Percentiles rank a stretch among this genome's conserved stretches.
These are phyloP conservation scores for Ictalurus punctatus DNA, from an alignment of 2,113 vertebrate genomes.

Conservation along the genomic window DNA sequence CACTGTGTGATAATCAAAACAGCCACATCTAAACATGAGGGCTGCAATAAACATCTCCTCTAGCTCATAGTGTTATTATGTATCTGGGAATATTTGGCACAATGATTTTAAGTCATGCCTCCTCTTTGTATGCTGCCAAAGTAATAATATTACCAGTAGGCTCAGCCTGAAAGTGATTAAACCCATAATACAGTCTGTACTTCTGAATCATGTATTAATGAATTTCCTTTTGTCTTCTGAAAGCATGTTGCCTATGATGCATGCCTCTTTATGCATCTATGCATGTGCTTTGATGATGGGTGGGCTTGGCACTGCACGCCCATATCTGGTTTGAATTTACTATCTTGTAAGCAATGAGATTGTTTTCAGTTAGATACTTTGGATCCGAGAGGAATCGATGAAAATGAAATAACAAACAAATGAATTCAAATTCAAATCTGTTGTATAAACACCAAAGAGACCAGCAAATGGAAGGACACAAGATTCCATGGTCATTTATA, in stretches of 20 bases:
- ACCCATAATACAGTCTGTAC: background rate
- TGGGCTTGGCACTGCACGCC: constrained; percentile 52
- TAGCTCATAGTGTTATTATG: background rate
- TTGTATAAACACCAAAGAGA: constrained; percentile 55
- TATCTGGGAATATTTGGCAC: background rate
- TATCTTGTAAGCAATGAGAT: constrained; percentile 62
- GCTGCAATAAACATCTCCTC: background rate
- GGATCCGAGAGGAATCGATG: constrained; percentile 45
- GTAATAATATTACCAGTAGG: background rate
- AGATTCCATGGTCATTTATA: background rate
- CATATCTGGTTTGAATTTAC: constrained; percentile 66
- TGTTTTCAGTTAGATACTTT: constrained; percentile 57
- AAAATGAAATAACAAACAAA: constrained; percentile 63
- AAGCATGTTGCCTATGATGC: background rate
- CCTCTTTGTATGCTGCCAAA: background rate
- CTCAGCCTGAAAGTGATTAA: background rate
- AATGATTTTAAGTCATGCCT: background rate
- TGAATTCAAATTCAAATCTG: constrained; percentile 57
- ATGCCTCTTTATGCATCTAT: background rate
- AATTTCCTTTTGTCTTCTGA: background rate
- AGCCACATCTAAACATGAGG: background rate
- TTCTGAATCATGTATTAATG: background rate
- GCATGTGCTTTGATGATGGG: constrained; percentile 44
- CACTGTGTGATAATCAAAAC: constrained; percentile 3
- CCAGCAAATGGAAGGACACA: constrained; percentile 27